These are phyloP conservation scores for Tetragonula carbonaria DNA, from an alignment of 2,888 invertebrate genomes.

Conservation along the genomic window DNA sequence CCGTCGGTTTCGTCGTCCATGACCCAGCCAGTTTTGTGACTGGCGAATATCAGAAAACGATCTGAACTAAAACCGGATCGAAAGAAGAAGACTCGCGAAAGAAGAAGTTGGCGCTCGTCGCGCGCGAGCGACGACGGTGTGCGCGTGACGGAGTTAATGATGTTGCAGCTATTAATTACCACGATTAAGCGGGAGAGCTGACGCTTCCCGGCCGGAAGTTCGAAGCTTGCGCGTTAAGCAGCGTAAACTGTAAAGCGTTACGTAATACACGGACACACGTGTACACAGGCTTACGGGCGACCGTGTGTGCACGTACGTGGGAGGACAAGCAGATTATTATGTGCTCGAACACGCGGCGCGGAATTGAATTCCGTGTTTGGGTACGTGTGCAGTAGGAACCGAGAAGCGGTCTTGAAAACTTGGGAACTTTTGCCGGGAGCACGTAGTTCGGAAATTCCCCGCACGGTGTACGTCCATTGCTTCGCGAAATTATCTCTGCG, in stretches of 20 bases:
- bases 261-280: neutral
- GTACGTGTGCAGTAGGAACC: neutral
- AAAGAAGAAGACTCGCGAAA: conserved; percentile 7
- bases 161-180: conserved; percentile 46
- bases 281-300: neutral
- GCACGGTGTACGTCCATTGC: neutral
- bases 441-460: neutral
- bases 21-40: conserved; percentile 1
- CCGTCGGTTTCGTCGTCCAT: conserved; percentile 28
- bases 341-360: neutral
- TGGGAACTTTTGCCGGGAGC: neutral
- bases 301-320: neutral
- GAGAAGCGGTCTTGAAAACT: conserved; percentile 8
- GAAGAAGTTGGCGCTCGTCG: neutral
- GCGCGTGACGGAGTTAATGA: conserved; percentile 31
- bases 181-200: conserved; percentile 7
- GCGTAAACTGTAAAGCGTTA: neutral
- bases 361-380: conserved; percentile 26
- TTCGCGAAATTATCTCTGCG: conserved; percentile 17
- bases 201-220: neutral
- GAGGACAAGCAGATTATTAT: neutral
- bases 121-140: conserved; percentile 10
- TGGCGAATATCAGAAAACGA: conserved; percentile 24
- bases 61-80: neutral
- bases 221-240: neutral